Evolutionary conservation across 2,113 vertebrate genomes (phyloP).

Genomic region (Notarius quadriscutis): DNA sequence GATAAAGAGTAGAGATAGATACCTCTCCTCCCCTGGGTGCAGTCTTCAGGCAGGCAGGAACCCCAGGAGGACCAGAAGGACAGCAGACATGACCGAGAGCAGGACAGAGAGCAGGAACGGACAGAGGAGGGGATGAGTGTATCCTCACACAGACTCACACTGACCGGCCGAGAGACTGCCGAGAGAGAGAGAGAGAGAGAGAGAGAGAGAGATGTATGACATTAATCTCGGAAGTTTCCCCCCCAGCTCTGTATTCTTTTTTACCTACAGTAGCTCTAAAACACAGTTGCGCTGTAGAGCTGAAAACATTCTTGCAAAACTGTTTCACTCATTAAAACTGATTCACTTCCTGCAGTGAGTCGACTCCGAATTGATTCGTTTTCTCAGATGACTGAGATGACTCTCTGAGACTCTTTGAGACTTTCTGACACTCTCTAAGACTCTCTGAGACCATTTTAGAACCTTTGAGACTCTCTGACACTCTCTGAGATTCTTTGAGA

Average conservation of each 20-base stretch:
- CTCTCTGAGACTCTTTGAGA: neutral
- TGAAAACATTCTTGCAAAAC: too few species aligned
- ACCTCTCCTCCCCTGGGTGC: slow-evolving; percentile 87
- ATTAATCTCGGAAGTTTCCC: too few species aligned
- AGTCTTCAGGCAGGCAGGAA: slow-evolving; percentile 82
- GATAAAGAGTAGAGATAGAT: slow-evolving; percentile 24
- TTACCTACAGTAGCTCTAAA: too few species aligned
- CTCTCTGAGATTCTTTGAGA: too few species aligned
- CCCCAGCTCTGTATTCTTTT: too few species aligned
- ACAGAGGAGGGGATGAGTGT: slow-evolving; percentile 73
- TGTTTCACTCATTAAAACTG: neutral
- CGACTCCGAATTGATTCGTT: neutral
- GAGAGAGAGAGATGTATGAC: neutral
- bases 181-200: slow-evolving; percentile 1
- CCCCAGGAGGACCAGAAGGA: slow-evolving; percentile 87
- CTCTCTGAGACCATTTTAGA: too few species aligned
- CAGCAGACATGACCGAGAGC: slow-evolving; percentile 77
- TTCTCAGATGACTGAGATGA: too few species aligned
- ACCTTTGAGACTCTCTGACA: too few species aligned
- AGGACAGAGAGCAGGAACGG: slow-evolving; percentile 81
- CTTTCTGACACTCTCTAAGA: too few species aligned
- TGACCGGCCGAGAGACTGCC: slow-evolving; percentile 84
- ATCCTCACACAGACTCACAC: slow-evolving; percentile 74
- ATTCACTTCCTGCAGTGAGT: neutral
- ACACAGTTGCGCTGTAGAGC: too few species aligned